Base-by-base conservation (phyloP, 2,113 vertebrate species). In the Psettodes erumei region DNA sequence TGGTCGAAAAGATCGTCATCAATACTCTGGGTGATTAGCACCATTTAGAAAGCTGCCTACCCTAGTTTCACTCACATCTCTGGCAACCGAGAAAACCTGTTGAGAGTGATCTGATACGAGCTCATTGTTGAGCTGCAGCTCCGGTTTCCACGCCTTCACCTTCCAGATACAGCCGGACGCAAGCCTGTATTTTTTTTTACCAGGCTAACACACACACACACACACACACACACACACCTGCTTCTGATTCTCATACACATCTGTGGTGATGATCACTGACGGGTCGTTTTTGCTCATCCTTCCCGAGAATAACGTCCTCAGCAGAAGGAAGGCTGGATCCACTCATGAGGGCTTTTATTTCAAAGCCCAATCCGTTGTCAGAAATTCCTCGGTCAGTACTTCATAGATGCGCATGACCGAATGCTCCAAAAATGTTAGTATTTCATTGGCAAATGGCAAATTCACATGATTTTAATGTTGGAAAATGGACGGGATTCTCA, bases 181-280 rank as follows among this genome's bases (percentile, higher is more conserved):
- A 8, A 37, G 47, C 45, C 28, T 16, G 43, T 38, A 33, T 33
- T 53, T 59, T 40, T n/a, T 28, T 58, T 56, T 28, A 55, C 40
- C 5, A 25, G 8, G 27, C 25, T 0, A 9, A 58, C 64, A 42
- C 68, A n/a, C n/a, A n/a, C n/a, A n/a, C n/a, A n/a, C n/a, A n/a
- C n/a, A n/a, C n/a, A n/a, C n/a, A n/a, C n/a, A n/a, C n/a, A 27
- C 55, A 18, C 35, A 67, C 81, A 84, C 84, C 86, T 86, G 83
- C 67, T 88, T 86, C 68, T 86, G 58, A 81, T 84, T 67, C 50
- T 21, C 62, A 23, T 54, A 73, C 80, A 83, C 69, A 77, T 63
- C 68, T 45, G 69, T 15, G 2, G 67, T 3, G 30, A 27, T 72
- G 69, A 77, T 67, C 48, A 23, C 32, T 40, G 45, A 63, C 75